Base-by-base conservation (phyloP, 2,888 invertebrate genomes). In the Tenthredo mesomela region DNA sequence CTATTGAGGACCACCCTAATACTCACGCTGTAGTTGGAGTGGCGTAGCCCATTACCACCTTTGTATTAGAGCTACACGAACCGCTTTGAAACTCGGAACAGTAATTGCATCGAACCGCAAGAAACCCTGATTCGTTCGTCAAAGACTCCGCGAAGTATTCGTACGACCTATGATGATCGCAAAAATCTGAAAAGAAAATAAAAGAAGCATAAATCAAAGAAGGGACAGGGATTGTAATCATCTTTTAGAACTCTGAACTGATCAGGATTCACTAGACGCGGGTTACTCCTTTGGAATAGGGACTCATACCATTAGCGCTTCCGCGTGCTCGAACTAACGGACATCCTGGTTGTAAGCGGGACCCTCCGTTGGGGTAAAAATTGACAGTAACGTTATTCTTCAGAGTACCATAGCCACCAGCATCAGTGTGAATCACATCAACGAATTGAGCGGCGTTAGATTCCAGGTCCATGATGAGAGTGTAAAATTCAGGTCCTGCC, bases 81-180 rank as follows among this genome's bases (percentile, higher is more conserved):
- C 86, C 86, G 33, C 33, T 33, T 33, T 33, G 0, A 33, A 33
- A 33, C 33, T 33, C 33, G 33, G 4, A 4, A 3, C 0, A 3
- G 33, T 2, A 33, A 33, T 33, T 33, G 70, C 91, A 91, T 43
- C 84, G 61, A 4, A 88, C 9, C 25, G 61, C 80, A 1, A 58
- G 10, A n/a, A 58, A 80, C 37, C 40, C 58, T 54, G 0, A 1
- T 58, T 25, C 37, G 15, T 80, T 80, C 9, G 15, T 40, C n/a
- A 80, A 1, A 15, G 95, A 94, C 88, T 95, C 94, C 1, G 94
- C 91, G 92, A 94, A 95, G 86, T 90, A 94, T 0, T 67, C 75
- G 94, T 94, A 95, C 0, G 95, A 94, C 0, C 94, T 94, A 90
- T 93, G 93, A 88, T 95, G 95, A 84, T 94, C 94, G 90, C 95